Base-by-base conservation (phyloP, 2,113 vertebrate genomes). In the Romanogobio albipinnatus region DNA sequence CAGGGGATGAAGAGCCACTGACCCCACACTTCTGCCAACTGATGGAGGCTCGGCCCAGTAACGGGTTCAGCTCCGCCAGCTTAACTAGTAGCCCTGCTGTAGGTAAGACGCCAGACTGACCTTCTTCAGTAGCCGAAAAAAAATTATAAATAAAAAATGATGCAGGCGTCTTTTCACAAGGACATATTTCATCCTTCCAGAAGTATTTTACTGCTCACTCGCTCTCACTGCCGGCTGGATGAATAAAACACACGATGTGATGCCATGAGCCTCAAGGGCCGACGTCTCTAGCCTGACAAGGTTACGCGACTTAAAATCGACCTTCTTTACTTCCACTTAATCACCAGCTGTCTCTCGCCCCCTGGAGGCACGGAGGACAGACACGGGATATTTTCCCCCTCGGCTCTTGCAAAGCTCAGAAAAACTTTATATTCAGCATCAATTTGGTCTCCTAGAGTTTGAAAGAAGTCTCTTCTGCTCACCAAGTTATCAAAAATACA, bases 241-340 rank as follows among this genome's bases (percentile, higher is more conserved):
- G 84, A 86, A 59, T 24, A 80, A 19, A 47, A 47, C 36, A 70
- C 66, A 33, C 71, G 58, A 84, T 78, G 26, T 87, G 89, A 93
- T 94, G 90, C 90, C 77, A 81, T 59, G 81, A 74, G 82, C 93
- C 86, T 89, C 87, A 8, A 14, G 92, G 89, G 93, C 83, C 88
- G 85, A 87, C 82, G 91, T 39, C 39, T 92, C 89, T 87, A 87
- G 86, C 87, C 94, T 95, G 94, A 95, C 94, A 94, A 96, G 94
- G 94, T 95, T 93, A 93, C 91, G 83, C 83, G 88, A 92, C 92
- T 93, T 93, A 93, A 90, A 92, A 90, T 89, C 90, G 90, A 94
- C 93, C 93, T 94, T 89, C 91, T 91, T 86, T 92, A 88, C 89
- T 90, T 88, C 81, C 91, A 93, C 88, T 95, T 94, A 94, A 95